A percentile compares a stretch with the other conserved stretches of the same genome.
Evolutionary conservation across 1,140 invertebrate species (phyloP).

Genomic region (Zaprionus tsacasi): DNA sequence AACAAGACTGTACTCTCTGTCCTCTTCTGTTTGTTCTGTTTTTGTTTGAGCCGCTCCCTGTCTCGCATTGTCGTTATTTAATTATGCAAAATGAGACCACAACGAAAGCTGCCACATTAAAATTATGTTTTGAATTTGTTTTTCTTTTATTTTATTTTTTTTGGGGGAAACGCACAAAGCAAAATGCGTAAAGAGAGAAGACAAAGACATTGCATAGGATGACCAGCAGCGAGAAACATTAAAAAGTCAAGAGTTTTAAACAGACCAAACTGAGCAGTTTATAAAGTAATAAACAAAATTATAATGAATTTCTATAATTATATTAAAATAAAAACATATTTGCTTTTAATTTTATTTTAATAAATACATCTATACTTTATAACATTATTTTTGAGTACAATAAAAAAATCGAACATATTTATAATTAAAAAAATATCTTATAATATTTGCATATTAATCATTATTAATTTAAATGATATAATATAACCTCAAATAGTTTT

Average conservation of each 20-base stretch:
- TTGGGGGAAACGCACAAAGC: slow-evolving; percentile 9
- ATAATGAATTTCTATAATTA: too few species aligned
- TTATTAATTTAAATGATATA: too few species aligned
- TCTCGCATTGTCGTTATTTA: slow-evolving; percentile 65
- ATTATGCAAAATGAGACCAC: slow-evolving; percentile 68
- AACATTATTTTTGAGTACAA: too few species aligned
- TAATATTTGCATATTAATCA: too few species aligned
- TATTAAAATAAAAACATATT: too few species aligned
- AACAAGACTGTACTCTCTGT: not conserved
- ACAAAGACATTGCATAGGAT: slow-evolving; percentile 31
- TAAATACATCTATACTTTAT: too few species aligned
- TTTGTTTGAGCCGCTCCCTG: slow-evolving; percentile 15
- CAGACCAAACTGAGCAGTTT: slow-evolving; percentile 7
- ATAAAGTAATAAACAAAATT: too few species aligned
- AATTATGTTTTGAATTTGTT: slow-evolving; percentile 72
- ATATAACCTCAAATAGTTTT: too few species aligned
- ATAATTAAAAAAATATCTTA: too few species aligned
- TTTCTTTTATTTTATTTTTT: slow-evolving; percentile 7
- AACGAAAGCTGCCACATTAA: slow-evolving; percentile 55
- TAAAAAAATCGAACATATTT: too few species aligned
- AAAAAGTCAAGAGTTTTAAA: slow-evolving; percentile 65
- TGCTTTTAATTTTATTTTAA: too few species aligned
- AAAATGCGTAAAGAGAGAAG: slow-evolving; percentile 5
- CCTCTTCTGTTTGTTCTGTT: not conserved
- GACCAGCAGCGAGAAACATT: slow-evolving; percentile 52